A percentile compares a stretch with the other conserved stretches of the same genome.
phyloP scores from a whole-genome alignment of 2,888 invertebrate genomes.

The Petrolisthes cinctipes region DNA sequence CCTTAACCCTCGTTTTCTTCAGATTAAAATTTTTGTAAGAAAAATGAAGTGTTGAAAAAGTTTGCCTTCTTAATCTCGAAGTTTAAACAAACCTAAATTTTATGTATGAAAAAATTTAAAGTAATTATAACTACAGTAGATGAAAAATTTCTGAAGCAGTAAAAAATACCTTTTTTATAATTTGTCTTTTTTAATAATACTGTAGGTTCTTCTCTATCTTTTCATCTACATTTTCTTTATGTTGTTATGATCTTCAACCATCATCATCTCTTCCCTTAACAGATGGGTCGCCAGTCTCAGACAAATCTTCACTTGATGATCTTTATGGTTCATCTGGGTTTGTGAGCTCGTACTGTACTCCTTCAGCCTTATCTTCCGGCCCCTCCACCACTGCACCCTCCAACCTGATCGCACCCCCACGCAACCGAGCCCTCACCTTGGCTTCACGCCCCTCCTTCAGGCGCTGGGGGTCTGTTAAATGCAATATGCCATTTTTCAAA shows the following conservation, averaged over 20 bases:
- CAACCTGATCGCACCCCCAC: constrained; percentile 21
- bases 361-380: constrained; percentile 14
- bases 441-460: constrained; percentile 62
- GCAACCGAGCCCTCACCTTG: constrained; percentile 56
- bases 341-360: constrained; percentile 54
- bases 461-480: constrained; percentile 64
- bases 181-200: not conserved
- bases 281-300: constrained; percentile 62
- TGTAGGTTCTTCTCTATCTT: not conserved
- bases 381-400: constrained; percentile 44
- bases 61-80: too few species aligned
- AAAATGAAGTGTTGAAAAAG: too few species aligned
- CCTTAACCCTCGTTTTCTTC: too few species aligned
- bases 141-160: not conserved
- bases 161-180: not conserved
- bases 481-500: constrained; percentile 64
- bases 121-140: too few species aligned
- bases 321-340: constrained; percentile 54
- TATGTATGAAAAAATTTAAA: too few species aligned
- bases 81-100: too few species aligned
- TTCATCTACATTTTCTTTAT: too few species aligned
- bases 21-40: too few species aligned
- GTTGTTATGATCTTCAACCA: not conserved
- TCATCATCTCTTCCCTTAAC: not conserved
- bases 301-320: constrained; percentile 63